A percentile compares a stretch with the other conserved stretches of the same genome.
Evolutionary conservation across 2,888 invertebrate species (phyloP).

Genomic region (Tuta absoluta): DNA sequence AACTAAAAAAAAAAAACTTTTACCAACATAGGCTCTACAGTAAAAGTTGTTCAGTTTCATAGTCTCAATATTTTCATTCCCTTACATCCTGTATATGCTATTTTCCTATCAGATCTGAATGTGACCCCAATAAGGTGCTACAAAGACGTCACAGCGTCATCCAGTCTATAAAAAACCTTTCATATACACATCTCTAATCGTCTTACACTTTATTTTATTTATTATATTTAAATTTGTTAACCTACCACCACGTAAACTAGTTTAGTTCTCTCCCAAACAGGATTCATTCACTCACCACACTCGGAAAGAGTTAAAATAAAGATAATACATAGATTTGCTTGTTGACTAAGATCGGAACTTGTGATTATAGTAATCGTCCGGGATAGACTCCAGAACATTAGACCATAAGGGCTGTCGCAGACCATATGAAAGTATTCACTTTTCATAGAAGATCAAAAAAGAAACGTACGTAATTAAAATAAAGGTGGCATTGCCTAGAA

Average conservation of each 20-base stretch:
- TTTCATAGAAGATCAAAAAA: no score
- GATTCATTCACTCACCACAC: slow-evolving; percentile 38
- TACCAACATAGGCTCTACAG: no score
- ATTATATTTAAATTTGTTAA: slow-evolving; percentile 28
- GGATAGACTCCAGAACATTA: no score
- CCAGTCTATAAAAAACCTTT: slow-evolving; percentile 48
- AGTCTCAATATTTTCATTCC: no score
- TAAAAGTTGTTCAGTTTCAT: no score
- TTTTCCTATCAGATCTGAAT: neutral
- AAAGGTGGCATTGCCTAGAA: no score
- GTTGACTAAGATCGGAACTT: slow-evolving; percentile 1
- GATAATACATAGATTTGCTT: slow-evolving; percentile 8
- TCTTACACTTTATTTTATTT: slow-evolving; percentile 21
- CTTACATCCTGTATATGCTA: no score
- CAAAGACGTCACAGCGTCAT: slow-evolving; percentile 42
- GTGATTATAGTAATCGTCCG: neutral
- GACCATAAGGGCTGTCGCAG: no score
- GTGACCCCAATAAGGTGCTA: slow-evolving; percentile 34
- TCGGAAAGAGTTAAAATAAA: slow-evolving; percentile 31
- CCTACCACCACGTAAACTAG: slow-evolving; percentile 37
- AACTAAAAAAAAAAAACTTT: no score
- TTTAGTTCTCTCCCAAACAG: slow-evolving; percentile 16
- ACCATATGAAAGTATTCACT: no score
- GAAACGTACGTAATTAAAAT: no score
- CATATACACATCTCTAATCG: slow-evolving; percentile 22